Evolutionary conservation across 2,888 invertebrate species (phyloP).

Genomic region (Micropterix aruncella): DNA sequence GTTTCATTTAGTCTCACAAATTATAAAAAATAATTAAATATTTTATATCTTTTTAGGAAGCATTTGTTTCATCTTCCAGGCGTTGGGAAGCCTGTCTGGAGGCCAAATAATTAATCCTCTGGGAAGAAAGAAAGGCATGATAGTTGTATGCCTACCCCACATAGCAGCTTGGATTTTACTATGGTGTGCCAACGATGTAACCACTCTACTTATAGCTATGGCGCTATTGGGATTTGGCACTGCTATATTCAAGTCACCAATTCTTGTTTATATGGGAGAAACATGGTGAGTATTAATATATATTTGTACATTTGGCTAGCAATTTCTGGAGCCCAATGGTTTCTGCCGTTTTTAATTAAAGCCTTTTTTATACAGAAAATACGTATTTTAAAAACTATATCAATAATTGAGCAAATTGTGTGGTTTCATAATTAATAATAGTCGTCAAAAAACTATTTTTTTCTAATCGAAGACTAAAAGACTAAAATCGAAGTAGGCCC

Average conservation of each 20-base stretch:
- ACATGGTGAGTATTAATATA: not conserved
- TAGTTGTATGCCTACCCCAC: not conserved
- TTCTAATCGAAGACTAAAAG: too few relatives aligned
- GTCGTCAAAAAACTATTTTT: too few relatives aligned
- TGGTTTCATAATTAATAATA: too few relatives aligned
- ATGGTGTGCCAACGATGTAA: not conserved
- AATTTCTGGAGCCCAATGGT: too few relatives aligned
- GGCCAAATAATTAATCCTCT: not conserved
- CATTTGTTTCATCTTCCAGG: not conserved
- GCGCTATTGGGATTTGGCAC: not conserved
- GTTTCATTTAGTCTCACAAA: too few relatives aligned
- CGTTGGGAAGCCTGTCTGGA: not conserved
- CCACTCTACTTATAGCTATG: not conserved
- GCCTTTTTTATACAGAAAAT: too few relatives aligned
- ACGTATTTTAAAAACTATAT: too few relatives aligned
- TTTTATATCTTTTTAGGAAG: not conserved
- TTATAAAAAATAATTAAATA: not conserved
- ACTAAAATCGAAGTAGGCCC: too few relatives aligned
- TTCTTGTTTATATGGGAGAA: not conserved
- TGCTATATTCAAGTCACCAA: not conserved
- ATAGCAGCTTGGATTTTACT: not conserved
- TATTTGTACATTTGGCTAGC: too few relatives aligned
- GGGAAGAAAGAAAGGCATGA: not conserved
- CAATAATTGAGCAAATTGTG: too few relatives aligned
- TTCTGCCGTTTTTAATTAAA: too few relatives aligned